These are phyloP conservation scores for Pyralis farinalis DNA, from an alignment of 2,888 invertebrate species.

Conservation along the genomic window DNA sequence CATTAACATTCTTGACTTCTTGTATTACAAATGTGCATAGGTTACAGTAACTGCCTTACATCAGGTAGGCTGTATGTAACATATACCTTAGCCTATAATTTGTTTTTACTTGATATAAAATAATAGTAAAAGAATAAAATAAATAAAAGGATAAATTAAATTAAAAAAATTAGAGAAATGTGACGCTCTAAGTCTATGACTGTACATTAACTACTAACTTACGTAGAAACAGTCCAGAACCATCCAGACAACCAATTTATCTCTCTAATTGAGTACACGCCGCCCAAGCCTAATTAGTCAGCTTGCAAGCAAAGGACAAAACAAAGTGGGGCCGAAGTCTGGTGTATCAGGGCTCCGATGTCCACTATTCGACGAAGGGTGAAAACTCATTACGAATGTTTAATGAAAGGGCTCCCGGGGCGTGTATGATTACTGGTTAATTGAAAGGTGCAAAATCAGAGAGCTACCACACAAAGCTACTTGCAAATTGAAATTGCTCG, in stretches of 20 bases:
- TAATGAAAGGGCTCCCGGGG: constrained; percentile 74
- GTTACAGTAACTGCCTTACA: too few relatives aligned
- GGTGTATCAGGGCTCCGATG: constrained; percentile 60
- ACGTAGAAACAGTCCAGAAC: neutral
- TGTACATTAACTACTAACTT: too few relatives aligned
- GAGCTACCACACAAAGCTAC: constrained; percentile 57
- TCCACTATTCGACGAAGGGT: constrained; percentile 73
- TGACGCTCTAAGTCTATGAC: too few relatives aligned
- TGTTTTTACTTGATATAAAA: too few relatives aligned
- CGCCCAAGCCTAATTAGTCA: constrained; percentile 47
- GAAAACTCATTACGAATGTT: constrained; percentile 76
- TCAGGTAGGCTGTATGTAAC: too few relatives aligned
- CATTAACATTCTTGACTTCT: too few relatives aligned
- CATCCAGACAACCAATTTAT: constrained; percentile 21
- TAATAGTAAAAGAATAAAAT: too few relatives aligned
- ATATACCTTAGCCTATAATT: too few relatives aligned
- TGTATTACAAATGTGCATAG: too few relatives aligned
- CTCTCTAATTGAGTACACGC: constrained; percentile 41
- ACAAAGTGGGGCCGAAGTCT: constrained; percentile 32
- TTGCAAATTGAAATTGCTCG: constrained; percentile 39
- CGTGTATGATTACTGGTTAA: constrained; percentile 79
- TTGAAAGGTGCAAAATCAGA: constrained; percentile 75
- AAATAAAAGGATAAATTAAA: too few relatives aligned
- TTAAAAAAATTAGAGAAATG: too few relatives aligned
- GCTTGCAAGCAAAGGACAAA: constrained; percentile 42